Evolutionary conservation across 1,140 invertebrate genomes (phyloP).

Genomic region (Drosophila mayri): DNA sequence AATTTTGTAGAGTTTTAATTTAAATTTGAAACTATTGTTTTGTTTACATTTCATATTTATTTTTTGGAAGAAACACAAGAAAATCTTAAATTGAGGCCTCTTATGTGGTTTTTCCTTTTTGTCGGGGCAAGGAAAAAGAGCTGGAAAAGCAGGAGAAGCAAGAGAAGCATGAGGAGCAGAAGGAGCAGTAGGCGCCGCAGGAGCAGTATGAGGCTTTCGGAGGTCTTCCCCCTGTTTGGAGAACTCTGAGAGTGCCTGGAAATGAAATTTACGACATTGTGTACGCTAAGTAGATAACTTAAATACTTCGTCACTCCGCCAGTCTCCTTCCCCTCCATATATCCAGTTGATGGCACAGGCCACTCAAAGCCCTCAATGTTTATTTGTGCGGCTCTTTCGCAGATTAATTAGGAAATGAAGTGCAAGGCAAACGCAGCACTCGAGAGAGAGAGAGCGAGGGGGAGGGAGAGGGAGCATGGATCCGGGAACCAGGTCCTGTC

Average conservation of each 20-base stretch:
- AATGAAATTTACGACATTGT: slow-evolving; percentile 16
- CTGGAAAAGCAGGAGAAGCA: neutral
- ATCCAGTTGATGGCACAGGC: slow-evolving; percentile 12
- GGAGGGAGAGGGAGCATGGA: neutral
- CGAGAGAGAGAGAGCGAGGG: neutral
- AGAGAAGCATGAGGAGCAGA: neutral
- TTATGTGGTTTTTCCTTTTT: neutral
- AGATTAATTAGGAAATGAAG: slow-evolving; percentile 53
- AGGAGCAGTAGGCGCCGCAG: neutral
- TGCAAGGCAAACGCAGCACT: slow-evolving; percentile 35
- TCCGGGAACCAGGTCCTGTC: neutral
- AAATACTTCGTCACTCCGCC: slow-evolving; percentile 16
- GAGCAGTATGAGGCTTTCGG: neutral
- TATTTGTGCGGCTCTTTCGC: slow-evolving; percentile 7
- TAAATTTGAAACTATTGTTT: neutral
- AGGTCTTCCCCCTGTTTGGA: neutral
- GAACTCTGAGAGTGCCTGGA: slow-evolving; percentile 1
- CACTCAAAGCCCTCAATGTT: slow-evolving; percentile 34
- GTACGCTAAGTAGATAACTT: slow-evolving; percentile 25
- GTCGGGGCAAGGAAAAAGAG: neutral
- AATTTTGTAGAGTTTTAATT: neutral
- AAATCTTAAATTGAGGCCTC: neutral
- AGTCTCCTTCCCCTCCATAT: neutral
- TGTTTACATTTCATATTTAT: neutral
- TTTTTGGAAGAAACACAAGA: neutral